Base-by-base conservation (phyloP, 2,888 invertebrate species). In the Salticus scenicus region DNA sequence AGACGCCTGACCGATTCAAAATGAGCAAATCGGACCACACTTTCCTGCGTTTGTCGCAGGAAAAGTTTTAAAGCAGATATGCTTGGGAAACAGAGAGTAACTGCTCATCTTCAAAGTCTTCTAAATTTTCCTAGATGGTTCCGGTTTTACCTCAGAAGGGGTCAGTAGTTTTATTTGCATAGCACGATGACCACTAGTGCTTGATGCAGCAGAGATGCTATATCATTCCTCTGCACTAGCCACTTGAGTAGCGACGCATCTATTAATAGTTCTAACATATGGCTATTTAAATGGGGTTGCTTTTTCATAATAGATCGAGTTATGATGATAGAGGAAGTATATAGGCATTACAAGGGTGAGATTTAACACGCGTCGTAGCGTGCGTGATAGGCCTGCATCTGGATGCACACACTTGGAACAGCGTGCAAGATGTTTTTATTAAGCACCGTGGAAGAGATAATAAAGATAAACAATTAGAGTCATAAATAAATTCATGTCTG, bases 161-260 rank as follows among this genome's bases (percentile, higher is more conserved):
- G 33, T 69, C 69, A 69, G 24, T 69, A 31, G 37, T 69, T 69
- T 69, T 69, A 69, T 69, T 69, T 69, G 69, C 69, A 69, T 69
- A 69, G 69, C 69, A 37, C 41, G 69, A 69, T 69, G 69, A 69
- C 69, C 69, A 69, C 31, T 30, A 7, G 30, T 30, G 28, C 64
- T 66, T 30, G 12, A 30, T 63, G 63, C 24, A 24, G 24, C 4
- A 24, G 24, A 27, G 63, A 63, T 66, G 30, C 42, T 47, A 17
- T 47, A 47, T 47, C 42, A 47, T 14, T 47, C 17, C 42, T 47
- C 17, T 37, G 42, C 7, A 10, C 17, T 47, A 10, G 42, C 17
- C 42, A 47, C 42, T 47, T 47, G 42, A 47, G 10, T 47, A 47
- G 17, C 42, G 10, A 47, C 42, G 42, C 42, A 1, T 47, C 42